Conservation (phyloP, 2,797 vertebrate genomes). For the Serranus cabrilla region DNA sequence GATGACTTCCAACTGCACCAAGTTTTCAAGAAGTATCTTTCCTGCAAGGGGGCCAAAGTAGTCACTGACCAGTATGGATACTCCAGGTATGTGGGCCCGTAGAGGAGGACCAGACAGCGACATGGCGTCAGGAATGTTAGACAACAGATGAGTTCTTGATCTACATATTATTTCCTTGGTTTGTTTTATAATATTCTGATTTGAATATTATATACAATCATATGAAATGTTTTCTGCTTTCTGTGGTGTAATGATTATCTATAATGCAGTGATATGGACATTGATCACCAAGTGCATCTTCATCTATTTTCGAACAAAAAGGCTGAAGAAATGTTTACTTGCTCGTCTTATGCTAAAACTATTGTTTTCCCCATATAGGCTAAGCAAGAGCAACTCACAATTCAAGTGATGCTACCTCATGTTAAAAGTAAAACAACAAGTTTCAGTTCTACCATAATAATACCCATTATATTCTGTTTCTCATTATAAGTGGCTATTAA, state of each 20-base stretch:
- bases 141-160: conserved; percentile 4
- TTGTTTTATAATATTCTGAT: conserved; percentile 1
- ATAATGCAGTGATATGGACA: conserved; percentile 67
- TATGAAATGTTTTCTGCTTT: conserved; percentile 17
- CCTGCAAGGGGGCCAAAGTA: conserved; percentile 95
- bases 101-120: not conserved
- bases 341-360: conserved; percentile 87
- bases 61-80: conserved; percentile 93
- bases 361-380: conserved; percentile 93
- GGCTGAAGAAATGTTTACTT: conserved; percentile 80
- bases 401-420: conserved; percentile 93
- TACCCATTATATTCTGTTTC: conserved; percentile 86
- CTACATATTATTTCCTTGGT: not conserved
- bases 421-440: conserved; percentile 92
- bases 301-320: conserved; percentile 72
- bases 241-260: conserved; percentile 49
- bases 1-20: conserved; percentile 94
- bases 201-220: conserved; percentile 32
- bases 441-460: conserved; percentile 91
- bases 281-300: conserved; percentile 68
- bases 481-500: conserved; percentile 81
- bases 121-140: not conserved
- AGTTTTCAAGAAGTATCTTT: conserved; percentile 93
- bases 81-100: conserved; percentile 87
- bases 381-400: conserved; percentile 92